These are phyloP conservation scores for Bursaphelenchus okinawaensis DNA, from an alignment of 2,888 invertebrate species.

Conservation along the genomic window DNA sequence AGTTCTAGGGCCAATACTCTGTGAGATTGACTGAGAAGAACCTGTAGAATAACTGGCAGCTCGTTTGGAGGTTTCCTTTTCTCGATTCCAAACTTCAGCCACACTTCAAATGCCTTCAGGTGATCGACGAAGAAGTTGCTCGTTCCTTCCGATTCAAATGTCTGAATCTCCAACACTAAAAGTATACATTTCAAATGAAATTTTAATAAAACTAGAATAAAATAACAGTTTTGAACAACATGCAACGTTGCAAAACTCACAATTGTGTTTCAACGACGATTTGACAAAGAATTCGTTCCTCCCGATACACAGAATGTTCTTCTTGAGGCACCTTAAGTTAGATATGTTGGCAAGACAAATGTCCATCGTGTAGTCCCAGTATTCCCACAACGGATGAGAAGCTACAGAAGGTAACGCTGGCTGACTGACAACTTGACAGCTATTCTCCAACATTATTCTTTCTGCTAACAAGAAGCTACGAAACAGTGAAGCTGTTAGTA, in stretches of 20 bases:
- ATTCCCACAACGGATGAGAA: slow-evolving; percentile 68
- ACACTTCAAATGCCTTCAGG: slow-evolving; percentile 85
- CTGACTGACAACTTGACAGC: slow-evolving; percentile 89
- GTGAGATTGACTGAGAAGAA: slow-evolving; percentile 66
- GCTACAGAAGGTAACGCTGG: slow-evolving; percentile 75
- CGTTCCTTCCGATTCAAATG: slow-evolving; percentile 57
- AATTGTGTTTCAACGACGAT: slow-evolving; percentile 21
- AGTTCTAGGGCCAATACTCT: slow-evolving; percentile 87
- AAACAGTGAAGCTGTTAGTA: slow-evolving; percentile 94
- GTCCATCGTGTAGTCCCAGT: slow-evolving; percentile 95
- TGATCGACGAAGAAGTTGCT: slow-evolving; percentile 95
- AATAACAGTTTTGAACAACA: not conserved
- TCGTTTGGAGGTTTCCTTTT: slow-evolving; percentile 76
- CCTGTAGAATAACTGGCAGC: slow-evolving; percentile 92
- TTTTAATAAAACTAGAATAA: not conserved
- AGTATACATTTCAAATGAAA: not conserved
- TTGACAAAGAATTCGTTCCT: slow-evolving; percentile 26
- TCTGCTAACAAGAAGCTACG: slow-evolving; percentile 94
- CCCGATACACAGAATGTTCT: slow-evolving; percentile 15
- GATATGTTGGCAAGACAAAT: slow-evolving; percentile 70
- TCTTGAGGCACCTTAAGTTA: slow-evolving; percentile 17
- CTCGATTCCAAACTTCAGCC: slow-evolving; percentile 77
- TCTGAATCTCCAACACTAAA: slow-evolving; percentile 25
- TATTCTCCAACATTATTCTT: slow-evolving; percentile 82
- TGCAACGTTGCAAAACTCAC: slow-evolving; percentile 21